Evolutionary conservation across 2,888 invertebrate genomes (phyloP), one percentile per base, ranked within the genome.

Genomic region (Seira musarum): DNA sequence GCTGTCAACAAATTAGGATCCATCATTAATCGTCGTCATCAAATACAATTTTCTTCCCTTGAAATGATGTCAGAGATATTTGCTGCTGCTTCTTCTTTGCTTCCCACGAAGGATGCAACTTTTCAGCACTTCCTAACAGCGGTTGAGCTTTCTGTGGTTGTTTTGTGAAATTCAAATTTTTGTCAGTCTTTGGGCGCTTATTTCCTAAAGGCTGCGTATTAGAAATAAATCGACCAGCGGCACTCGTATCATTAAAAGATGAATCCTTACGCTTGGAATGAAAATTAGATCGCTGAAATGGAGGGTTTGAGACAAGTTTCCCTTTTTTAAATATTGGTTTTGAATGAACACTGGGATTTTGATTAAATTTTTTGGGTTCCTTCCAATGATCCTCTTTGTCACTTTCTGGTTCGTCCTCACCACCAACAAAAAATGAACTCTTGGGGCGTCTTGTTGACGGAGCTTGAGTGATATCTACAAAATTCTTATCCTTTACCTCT

Each of bases 31-130:
- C 67, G 64, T 84, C 79, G 71, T 84, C 84, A 10, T 71, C 77
- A 73, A 86, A 85, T 13, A 73, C 82, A 25, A 81, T 86, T 70
- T 85, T 85, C 80, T 85, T 86, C n/a, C 86, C 86, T 77, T 85
- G 64, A 57, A 86, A 85, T n/a, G 79, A 67, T 1, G 83, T 66
- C 3, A 85, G 64, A 5, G 73, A 60, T 19, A 75, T 60, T 49
- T 75, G 63, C 24, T 71, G 81, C 61, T 84, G 84, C 13, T 84
- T 82, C 40, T 86, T 86, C 77, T 86, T 86, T 0, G 86, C 86
- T 76, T 85, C 86, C 86, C 86, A 86, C 0, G 86, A 86, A 3
- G 86, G 86, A 83, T 86, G 86, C 5, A 86, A 72, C 46, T 85
- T 83, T 65, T 85, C 85, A n/a, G 53, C 2, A 21, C 19, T 46